A percentile compares a stretch with the other conserved stretches of the same genome.
Evolutionary conservation across 2,797 vertebrate genomes (phyloP).

Genomic region (Tokudaia muenninki): DNA sequence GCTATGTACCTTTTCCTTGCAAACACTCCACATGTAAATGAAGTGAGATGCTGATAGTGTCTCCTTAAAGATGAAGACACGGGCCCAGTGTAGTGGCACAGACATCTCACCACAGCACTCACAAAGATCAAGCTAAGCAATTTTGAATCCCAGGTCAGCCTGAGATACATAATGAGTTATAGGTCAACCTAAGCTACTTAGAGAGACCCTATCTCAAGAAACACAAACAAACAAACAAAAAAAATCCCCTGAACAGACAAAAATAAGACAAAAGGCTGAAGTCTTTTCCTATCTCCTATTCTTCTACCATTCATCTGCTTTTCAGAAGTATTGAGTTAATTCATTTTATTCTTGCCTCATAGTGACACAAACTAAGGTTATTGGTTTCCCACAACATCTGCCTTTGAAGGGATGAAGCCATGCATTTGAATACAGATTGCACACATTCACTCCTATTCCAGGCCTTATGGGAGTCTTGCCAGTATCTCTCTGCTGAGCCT

Average conservation of each 20-base stretch:
- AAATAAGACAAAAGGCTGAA: neutral
- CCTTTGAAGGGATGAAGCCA: slow-evolving; percentile 2
- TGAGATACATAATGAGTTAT: neutral
- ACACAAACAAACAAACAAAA: neutral
- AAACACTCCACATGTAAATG: neutral
- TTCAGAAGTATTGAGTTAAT: neutral
- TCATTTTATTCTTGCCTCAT: slow-evolving; percentile 23
- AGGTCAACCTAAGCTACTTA: neutral
- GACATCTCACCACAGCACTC: neutral
- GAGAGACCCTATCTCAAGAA: neutral
- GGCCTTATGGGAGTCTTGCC: neutral
- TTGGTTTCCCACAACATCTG: neutral
- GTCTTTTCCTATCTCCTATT: neutral
- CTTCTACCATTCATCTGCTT: slow-evolving; percentile 5
- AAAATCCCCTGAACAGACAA: neutral
- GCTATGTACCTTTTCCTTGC: neutral
- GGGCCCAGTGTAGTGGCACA: neutral
- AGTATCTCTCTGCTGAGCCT: neutral
- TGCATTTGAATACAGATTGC: neutral
- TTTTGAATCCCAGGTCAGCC: neutral
- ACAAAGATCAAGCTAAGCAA: too few relatives aligned
- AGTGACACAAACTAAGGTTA: neutral
- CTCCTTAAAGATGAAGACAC: neutral
- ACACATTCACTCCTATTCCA: neutral
- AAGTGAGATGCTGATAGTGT: neutral